Percentiles rank a stretch among this genome's conserved stretches.
phyloP scores from a whole-genome alignment of 2,113 vertebrate genomes.

The Pygathrix nemaeus region DNA sequence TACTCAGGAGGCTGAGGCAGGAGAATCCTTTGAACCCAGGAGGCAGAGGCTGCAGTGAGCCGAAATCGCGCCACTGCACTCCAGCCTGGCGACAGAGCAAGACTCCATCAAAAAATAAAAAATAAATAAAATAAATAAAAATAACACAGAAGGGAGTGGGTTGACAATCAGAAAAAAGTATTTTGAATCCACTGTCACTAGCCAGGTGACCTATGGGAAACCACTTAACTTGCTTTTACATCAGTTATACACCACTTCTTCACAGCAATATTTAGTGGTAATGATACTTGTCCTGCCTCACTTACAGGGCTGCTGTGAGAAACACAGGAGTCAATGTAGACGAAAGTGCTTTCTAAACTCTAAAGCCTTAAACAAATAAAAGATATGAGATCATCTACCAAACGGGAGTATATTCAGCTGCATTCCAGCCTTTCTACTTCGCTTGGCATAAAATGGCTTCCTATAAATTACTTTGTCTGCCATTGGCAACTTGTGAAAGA shows the following conservation, averaged over 20 bases:
- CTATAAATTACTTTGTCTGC: slow-evolving; percentile 40
- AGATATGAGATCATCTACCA: slow-evolving; percentile 32
- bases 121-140: too few species aligned
- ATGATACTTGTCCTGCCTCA: slow-evolving; percentile 3
- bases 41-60: too few species aligned
- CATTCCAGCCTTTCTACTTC: slow-evolving; percentile 43
- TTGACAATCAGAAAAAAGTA: slow-evolving; percentile 17
- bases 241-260: background rate
- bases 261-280: background rate
- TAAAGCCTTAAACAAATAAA: slow-evolving; percentile 36
- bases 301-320: background rate
- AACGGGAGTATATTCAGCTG: slow-evolving; percentile 18
- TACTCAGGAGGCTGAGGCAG: too few species aligned
- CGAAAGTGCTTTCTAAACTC: slow-evolving; percentile 29
- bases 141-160: background rate
- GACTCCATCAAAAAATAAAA: too few species aligned
- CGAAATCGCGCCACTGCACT: too few species aligned
- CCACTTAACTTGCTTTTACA: background rate
- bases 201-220: background rate
- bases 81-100: too few species aligned
- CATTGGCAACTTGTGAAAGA: slow-evolving; percentile 52
- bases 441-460: slow-evolving; percentile 16
- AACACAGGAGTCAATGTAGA: background rate
- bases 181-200: background rate
- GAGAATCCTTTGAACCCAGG: too few species aligned